Evolutionary conservation across 2,888 invertebrate genomes (phyloP), one percentile per base, ranked within the genome.

Genomic region (Chymomyza caudatula): DNA sequence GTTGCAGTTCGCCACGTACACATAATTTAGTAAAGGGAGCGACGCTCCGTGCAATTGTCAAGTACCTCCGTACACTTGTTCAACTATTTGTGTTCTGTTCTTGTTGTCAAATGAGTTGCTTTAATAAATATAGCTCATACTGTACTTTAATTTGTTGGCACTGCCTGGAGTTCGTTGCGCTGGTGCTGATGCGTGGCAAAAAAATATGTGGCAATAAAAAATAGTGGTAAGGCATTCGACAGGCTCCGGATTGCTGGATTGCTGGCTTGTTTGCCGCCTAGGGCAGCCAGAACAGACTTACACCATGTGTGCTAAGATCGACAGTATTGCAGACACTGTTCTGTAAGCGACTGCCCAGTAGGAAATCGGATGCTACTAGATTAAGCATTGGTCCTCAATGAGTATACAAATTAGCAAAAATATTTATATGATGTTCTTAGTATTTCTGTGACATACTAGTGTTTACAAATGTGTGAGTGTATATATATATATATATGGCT

Each of bases 251-350:
- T 47, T 47, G 47, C 47, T 47, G 47, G 5, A 5, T 25, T 4
- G 25, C 25, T 25, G 25, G 11, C 29, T 37, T 37, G 29, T 37
- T 37, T 37, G 8, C 25, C 60, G 63, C 65, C 60, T 63, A 63
- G 54, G 47, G 25, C 44, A 52, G n/a, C 43, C 42, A 74, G 72
- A 63, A 82, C 87, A 88, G 84, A 85, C 84, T 86, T 86, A 87
- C 77, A 84, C 84, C 89, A 89, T 88, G 81, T 89, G 89, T 88
- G 88, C 82, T 83, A 83, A 81, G 85, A 82, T 77, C 85, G 73
- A 67, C 74, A 67, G 70, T 69, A 69, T 67, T 37, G 29, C 29
- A 37, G 11, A 37, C 29, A 37, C 29, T 2, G 29, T 11, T 37
- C 11, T 37, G 29, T 37, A 37, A 37, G 11, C 11, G 29, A 37